Evolutionary conservation across 2,113 vertebrate genomes (phyloP).

Genomic region (Seriola quinqueradiata): DNA sequence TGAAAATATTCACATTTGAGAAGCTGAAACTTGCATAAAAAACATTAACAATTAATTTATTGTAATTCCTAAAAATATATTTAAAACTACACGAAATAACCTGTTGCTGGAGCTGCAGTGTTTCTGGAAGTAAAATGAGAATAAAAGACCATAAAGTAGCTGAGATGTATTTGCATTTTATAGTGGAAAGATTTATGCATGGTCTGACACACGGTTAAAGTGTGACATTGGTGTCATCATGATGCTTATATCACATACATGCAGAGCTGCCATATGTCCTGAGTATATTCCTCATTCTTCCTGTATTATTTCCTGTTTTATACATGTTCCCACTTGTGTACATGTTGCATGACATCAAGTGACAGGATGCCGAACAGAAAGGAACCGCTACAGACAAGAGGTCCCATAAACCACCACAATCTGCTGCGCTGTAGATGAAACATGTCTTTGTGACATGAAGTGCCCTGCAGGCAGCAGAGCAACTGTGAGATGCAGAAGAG

Average conservation of each 20-base stretch:
- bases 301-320: background rate
- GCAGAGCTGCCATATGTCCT: conserved; percentile 64
- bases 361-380: background rate
- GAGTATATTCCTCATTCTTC: background rate
- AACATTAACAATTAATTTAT: background rate
- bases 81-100: background rate
- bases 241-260: conserved; percentile 48
- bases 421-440: conserved; percentile 30
- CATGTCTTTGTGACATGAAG: conserved; percentile 27
- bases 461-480: conserved; percentile 33
- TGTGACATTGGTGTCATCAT: conserved; percentile 5
- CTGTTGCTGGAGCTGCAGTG: background rate
- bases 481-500: conserved; percentile 25
- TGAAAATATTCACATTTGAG: background rate
- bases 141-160: too few species aligned
- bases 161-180: background rate
- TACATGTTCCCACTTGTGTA: background rate
- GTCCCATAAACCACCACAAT: conserved; percentile 14
- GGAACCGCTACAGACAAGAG: background rate
- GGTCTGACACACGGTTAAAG: background rate
- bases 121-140: background rate
- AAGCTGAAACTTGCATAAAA: background rate
- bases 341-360: conserved; percentile 5
- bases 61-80: background rate
- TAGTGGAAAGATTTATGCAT: conserved; percentile 6